These are phyloP conservation scores for Dunckerocampus dactyliophorus DNA, from an alignment of 2,113 vertebrate genomes.

Conservation along the genomic window DNA sequence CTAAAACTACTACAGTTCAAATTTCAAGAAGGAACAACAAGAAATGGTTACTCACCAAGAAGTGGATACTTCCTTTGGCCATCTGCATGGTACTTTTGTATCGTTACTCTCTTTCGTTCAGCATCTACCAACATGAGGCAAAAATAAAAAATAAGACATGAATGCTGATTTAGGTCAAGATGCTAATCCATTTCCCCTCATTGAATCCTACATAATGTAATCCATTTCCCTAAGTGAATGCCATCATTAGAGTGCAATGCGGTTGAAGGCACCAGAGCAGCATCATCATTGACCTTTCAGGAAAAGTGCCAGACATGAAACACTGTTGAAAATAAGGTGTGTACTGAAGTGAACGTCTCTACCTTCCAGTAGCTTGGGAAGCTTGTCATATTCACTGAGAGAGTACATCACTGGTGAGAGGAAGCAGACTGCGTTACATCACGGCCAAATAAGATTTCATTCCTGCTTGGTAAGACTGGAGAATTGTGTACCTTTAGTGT, in stretches of 20 bases:
- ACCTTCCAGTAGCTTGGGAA: conserved; percentile 42
- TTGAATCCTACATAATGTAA: neutral
- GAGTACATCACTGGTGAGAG: conserved; percentile 34
- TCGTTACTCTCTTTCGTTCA: neutral
- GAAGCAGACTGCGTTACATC: neutral
- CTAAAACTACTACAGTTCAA: neutral
- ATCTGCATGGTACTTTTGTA: conserved; percentile 41
- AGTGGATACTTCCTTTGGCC: conserved; percentile 41
- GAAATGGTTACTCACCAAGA: conserved; percentile 52
- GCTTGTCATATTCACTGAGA: conserved; percentile 26
- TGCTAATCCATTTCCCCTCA: neutral
- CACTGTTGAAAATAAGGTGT: neutral
- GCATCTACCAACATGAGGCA: conserved; percentile 9
- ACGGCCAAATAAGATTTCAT: too few relatives aligned
- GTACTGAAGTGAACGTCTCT: neutral
- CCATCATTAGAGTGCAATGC: too few relatives aligned
- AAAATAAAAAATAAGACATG: neutral
- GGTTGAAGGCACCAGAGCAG: too few relatives aligned
- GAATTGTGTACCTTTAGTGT: conserved; percentile 40
- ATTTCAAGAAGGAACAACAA: neutral
- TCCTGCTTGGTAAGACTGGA: neutral
- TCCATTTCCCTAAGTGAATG: neutral
- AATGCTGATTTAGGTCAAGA: neutral
- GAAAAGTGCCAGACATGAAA: too few relatives aligned
- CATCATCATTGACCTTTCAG: too few relatives aligned